A percentile compares a stretch with the other conserved stretches of the same genome.
These are phyloP conservation scores for Myrmecophaga tridactyla DNA, from an alignment of 2,113 vertebrate species.

Conservation along the genomic window DNA sequence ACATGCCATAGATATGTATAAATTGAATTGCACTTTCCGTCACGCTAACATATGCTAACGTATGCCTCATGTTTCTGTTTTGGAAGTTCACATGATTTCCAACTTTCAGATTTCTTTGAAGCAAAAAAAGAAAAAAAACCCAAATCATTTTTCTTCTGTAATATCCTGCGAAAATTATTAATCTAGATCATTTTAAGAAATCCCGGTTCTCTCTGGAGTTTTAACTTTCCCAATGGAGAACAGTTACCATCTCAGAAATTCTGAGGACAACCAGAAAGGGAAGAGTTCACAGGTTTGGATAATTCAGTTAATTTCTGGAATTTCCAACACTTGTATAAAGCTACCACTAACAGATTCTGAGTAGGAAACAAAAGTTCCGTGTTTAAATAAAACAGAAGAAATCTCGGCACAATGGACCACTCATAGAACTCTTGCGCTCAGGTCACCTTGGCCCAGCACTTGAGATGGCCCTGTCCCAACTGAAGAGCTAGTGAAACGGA, in stretches of 20 bases:
- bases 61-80: neutral
- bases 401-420: neutral
- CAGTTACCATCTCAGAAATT: neutral
- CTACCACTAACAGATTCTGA: neutral
- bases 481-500: neutral
- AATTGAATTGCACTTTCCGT: neutral
- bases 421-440: neutral
- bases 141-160: neutral
- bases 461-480: accelerated
- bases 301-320: neutral
- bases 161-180: neutral
- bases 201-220: neutral
- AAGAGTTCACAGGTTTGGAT: neutral
- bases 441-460: neutral
- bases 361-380: neutral
- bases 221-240: neutral
- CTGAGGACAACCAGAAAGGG: neutral
- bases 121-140: neutral
- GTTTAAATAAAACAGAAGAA: neutral
- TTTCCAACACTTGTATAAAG: neutral
- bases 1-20: no score
- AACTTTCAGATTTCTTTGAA: neutral
- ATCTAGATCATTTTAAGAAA: neutral
- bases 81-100: neutral
- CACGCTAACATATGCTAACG: neutral